phyloP scores from a whole-genome alignment of 2,797 vertebrate species.

The Danio choprae region DNA sequence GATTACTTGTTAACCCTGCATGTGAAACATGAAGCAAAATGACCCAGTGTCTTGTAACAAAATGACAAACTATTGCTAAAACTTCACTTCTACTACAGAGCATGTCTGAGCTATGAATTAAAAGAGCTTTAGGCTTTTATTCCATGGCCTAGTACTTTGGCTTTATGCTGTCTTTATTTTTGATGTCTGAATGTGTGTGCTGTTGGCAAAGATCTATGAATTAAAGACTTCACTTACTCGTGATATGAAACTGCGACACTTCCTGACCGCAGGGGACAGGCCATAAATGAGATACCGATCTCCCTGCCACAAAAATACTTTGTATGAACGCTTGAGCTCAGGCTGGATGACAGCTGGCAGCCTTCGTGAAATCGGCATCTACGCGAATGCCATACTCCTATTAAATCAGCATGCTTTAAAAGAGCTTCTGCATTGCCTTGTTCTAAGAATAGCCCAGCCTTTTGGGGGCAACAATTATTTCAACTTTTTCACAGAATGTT shows the following conservation, averaged over 20 bases:
- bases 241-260: not conserved
- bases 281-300: not conserved
- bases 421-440: not conserved
- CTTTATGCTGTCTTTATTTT: not conserved
- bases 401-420: not conserved
- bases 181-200: not conserved
- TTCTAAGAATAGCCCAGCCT: not conserved
- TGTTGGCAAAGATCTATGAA: not conserved
- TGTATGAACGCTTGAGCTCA: not conserved
- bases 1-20: no score
- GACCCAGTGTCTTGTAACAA: no score
- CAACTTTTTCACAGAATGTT: not conserved
- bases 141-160: not conserved
- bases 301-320: not conserved
- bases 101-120: not conserved
- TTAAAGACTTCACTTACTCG: not conserved
- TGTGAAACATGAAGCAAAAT: no score
- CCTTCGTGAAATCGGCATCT: not conserved
- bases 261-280: conserved; percentile 10
- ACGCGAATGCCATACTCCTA: not conserved
- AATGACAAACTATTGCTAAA: not conserved
- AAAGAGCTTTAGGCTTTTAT: not conserved
- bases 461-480: not conserved
- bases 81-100: not conserved
- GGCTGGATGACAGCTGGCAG: not conserved